Conservation (phyloP, 2,888 invertebrate species). For the Aphelenchoides bicaudatus region DNA sequence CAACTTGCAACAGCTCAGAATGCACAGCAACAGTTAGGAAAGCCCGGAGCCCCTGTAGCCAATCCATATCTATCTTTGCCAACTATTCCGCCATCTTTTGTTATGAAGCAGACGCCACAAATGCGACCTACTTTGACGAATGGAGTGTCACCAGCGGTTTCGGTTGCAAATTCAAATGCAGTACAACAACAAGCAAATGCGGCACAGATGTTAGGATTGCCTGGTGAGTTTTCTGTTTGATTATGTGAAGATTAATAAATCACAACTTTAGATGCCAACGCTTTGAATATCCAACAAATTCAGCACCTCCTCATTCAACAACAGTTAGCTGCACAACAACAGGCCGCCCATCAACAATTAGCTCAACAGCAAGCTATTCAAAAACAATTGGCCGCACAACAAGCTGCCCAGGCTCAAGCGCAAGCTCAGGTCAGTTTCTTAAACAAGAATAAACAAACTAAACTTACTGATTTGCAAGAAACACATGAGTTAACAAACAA, state of each 20-base stretch:
- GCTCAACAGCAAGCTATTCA: constrained; percentile 14
- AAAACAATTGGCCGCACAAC: constrained; percentile 5
- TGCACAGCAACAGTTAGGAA: no score
- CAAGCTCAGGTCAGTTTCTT: no score
- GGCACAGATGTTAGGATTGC: background rate
- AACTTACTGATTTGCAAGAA: no score
- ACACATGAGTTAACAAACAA: no score
- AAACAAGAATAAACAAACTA: no score
- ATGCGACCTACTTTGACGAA: no score
- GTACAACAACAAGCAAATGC: no score
- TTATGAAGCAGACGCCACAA: no score
- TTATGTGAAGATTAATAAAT: no score
- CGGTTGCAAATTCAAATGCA: background rate
- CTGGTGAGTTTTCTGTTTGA: background rate
- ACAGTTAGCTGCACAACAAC: constrained; percentile 4
- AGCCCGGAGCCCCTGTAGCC: background rate
- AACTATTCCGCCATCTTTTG: constrained; percentile 2
- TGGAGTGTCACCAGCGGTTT: no score
- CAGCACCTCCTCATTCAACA: constrained; percentile 27
- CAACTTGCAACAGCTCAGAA: background rate
- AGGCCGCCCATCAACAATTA: background rate
- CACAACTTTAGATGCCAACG: constrained; percentile 11
- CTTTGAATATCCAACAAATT: constrained; percentile 20
- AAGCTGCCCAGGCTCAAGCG: no score
- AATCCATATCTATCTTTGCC: background rate